A percentile compares a stretch with the other conserved stretches of the same genome.
Evolutionary conservation across 2,113 vertebrate species (phyloP).

Genomic region (Lamprologus ornatipinnis): DNA sequence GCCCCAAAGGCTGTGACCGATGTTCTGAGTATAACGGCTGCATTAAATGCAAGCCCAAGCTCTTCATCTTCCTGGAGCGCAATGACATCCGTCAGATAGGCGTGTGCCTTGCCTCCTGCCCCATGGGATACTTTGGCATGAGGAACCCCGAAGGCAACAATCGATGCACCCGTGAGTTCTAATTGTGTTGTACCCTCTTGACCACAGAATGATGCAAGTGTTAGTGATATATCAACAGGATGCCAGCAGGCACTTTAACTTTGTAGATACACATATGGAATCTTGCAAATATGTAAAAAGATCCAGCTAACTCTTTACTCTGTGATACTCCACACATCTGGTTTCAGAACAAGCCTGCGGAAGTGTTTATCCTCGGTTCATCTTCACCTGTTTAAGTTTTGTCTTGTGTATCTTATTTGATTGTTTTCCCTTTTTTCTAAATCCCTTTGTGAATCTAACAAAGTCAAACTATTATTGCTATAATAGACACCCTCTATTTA

Average conservation of each 20-base stretch:
- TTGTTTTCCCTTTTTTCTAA: not conserved
- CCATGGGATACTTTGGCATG: slow-evolving; percentile 90
- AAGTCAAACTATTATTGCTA: not conserved
- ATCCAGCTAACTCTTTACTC: not conserved
- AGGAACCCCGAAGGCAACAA: slow-evolving; percentile 96
- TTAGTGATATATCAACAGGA: not conserved
- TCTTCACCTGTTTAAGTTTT: not conserved
- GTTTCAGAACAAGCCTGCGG: not conserved
- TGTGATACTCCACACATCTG: not conserved
- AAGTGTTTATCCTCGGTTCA: not conserved
- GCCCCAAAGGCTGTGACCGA: slow-evolving; percentile 90
- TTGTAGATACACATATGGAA: not conserved
- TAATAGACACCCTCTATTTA: not conserved
- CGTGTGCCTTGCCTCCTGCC: slow-evolving; percentile 91
- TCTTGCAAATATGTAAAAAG: not conserved
- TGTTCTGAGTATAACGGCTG: slow-evolving; percentile 98
- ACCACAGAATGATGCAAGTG: not conserved
- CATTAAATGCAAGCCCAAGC: slow-evolving; percentile 90
- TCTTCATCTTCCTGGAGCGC: slow-evolving; percentile 96
- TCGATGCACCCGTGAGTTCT: slow-evolving; percentile 94
- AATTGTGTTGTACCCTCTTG: not conserved
- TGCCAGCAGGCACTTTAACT: not conserved
- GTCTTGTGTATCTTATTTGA: not conserved
- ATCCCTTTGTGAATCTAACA: not conserved
- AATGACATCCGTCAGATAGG: slow-evolving; percentile 93